Percentiles rank a stretch among this genome's conserved stretches.
These are phyloP conservation scores for Marronus borbonicus DNA, from an alignment of 2,888 invertebrate species.

Conservation along the genomic window DNA sequence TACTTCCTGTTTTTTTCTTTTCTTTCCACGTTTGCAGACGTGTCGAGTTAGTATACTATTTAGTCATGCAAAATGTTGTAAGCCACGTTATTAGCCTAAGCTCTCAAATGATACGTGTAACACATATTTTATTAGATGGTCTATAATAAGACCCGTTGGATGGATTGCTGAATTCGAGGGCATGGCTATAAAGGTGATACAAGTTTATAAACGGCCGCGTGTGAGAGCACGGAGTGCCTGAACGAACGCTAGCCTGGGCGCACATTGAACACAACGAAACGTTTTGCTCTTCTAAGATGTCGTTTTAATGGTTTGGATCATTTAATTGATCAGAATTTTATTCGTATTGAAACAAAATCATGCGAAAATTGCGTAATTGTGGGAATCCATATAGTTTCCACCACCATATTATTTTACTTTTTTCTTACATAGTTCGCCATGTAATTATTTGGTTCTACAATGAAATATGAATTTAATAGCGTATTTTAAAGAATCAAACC, in stretches of 20 bases:
- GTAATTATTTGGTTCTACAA: too few relatives aligned
- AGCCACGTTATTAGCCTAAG: constrained; percentile 12
- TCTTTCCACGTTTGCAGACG: constrained; percentile 23
- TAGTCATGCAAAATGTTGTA: constrained; percentile 27
- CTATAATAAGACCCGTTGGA: constrained; percentile 27
- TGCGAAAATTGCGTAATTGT: too few relatives aligned
- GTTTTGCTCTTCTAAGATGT: too few relatives aligned
- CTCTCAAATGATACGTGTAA: constrained; percentile 34
- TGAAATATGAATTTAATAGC: too few relatives aligned
- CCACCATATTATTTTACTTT: too few relatives aligned
- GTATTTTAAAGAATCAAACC: too few relatives aligned
- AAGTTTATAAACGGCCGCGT: constrained; percentile 3
- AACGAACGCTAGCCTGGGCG: background rate
- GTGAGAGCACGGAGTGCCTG: background rate
- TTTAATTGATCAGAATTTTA: too few relatives aligned
- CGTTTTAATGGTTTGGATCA: too few relatives aligned
- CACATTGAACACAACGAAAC: too few relatives aligned
- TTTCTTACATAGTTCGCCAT: too few relatives aligned
- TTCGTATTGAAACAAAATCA: too few relatives aligned
- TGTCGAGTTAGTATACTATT: constrained; percentile 30
- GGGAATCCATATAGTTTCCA: too few relatives aligned
- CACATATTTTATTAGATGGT: constrained; percentile 29
- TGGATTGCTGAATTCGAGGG: constrained; percentile 35
- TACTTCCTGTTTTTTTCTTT: background rate
- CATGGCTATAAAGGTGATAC: constrained; percentile 32